These are phyloP conservation scores for Cirrhinus mrigala DNA, from an alignment of 2,797 vertebrate genomes.

Conservation along the genomic window DNA sequence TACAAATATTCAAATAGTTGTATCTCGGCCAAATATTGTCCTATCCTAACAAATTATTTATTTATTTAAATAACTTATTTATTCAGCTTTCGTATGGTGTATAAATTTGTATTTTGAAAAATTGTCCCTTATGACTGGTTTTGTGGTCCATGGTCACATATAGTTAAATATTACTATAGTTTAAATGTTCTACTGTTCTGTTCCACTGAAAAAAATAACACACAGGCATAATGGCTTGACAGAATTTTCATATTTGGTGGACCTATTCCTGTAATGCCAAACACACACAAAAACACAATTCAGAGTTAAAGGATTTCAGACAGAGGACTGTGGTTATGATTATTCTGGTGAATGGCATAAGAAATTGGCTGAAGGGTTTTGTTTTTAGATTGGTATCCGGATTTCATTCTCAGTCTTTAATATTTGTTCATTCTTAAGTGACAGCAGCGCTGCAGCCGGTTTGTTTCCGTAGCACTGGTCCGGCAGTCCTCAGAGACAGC, in stretches of 20 bases:
- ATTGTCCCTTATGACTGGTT: no score
- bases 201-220: not conserved
- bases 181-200: not conserved
- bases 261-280: slow-evolving; percentile 3
- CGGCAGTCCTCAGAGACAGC: slow-evolving; percentile 20
- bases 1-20: no score
- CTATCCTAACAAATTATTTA: no score
- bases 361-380: slow-evolving; percentile 42
- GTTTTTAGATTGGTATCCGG: slow-evolving; percentile 36
- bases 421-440: slow-evolving; percentile 44
- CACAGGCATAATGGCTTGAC: not conserved
- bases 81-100: no score
- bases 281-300: not conserved
- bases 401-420: not conserved
- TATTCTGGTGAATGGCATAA: slow-evolving; percentile 32
- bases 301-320: slow-evolving; percentile 45
- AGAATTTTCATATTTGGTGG: not conserved
- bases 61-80: no score
- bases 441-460: not conserved
- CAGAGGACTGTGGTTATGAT: slow-evolving; percentile 31
- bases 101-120: no score
- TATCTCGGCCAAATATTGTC: no score
- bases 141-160: not conserved
- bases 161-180: not conserved
- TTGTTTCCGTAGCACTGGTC: slow-evolving; percentile 3